Evolutionary conservation across 1,140 invertebrate species (phyloP), one percentile per base, ranked within the genome.

Genomic region (Tetraneura akinire): DNA sequence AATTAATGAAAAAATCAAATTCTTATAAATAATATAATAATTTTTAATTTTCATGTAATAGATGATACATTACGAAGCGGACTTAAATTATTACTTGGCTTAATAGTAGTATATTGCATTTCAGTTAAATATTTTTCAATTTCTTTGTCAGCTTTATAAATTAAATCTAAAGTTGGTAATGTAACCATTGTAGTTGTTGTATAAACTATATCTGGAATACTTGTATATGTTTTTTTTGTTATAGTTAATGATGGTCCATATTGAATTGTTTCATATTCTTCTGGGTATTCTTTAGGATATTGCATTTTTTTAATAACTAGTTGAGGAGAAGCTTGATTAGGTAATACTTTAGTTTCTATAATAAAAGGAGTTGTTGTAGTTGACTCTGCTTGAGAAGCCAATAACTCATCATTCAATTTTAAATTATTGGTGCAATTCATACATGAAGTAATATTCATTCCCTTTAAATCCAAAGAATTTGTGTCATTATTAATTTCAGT

Each of bases 231-330:
- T 32, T 29, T 82, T 81, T 62, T 49, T 26, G 80, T 82, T 45
- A 82, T 81, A 47, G 76, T 82, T 16, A 82, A 45, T 23, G 80
- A 57, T 23, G 81, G 81, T 53, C 80, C 80, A 42, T 78, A 68
- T 70, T 82, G 80, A 68, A 82, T 82, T 55, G 80, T 80, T 70
- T 80, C 68, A 60, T 66, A 82, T 68, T 80, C 81, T 21, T 82
- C 81, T 13, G 81, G 81, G 53, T 82, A 82, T 80, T 82, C 81
- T 60, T 82, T 80, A n/a, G 81, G 81, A 49, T 82, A 82, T 32
- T 23, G 60, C 23, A 82, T 81, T 70, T 70, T 47, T 66, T 47
- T 49, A 78, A 49, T 68, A 16, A 45, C 32, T 10, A 42, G 18
- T 5, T 5, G 14, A 47, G 42, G 16, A 10, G 29, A 26, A 1